Conservation (phyloP, 2,113 vertebrate species). For the Eulemur macaco region DNA sequence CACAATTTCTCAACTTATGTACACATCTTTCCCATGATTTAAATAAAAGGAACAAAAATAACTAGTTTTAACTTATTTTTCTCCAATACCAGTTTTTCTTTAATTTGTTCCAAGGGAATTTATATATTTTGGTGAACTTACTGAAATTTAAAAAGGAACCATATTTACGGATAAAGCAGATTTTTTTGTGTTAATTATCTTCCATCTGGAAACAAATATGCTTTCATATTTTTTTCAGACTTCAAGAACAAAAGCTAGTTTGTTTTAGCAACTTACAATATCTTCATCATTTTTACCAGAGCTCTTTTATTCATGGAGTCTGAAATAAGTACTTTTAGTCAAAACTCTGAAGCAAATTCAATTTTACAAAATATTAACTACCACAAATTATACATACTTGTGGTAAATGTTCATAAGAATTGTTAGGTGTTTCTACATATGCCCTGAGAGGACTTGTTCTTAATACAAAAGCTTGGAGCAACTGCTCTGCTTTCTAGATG, state of each 20-base stretch:
- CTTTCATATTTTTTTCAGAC: conserved; percentile 53
- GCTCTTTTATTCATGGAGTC: not conserved
- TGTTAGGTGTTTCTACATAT: conserved; percentile 14
- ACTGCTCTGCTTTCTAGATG: conserved; percentile 2
- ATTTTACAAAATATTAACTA: conserved; percentile 37
- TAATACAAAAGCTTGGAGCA: not conserved
- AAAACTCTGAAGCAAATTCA: conserved; percentile 58
- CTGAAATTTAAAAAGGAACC: conserved; percentile 49
- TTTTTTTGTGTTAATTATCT: conserved; percentile 71
- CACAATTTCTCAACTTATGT: conserved; percentile 29
- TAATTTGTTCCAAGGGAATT: conserved; percentile 16
- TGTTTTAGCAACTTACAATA: conserved; percentile 51
- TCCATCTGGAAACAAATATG: conserved; percentile 77
- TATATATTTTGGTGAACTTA: conserved; percentile 52
- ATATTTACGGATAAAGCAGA: conserved; percentile 67
- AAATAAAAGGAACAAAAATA: conserved; percentile 32
- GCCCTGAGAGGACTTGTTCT: not conserved
- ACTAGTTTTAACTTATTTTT: conserved; percentile 31
- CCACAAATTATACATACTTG: not conserved
- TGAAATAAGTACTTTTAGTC: conserved; percentile 45
- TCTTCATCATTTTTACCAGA: not conserved
- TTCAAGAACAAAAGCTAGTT: conserved; percentile 66
- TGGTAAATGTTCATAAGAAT: conserved; percentile 50
- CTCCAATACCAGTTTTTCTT: not conserved
- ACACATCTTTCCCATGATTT: conserved; percentile 9